phyloP scores from a whole-genome alignment of 2,113 vertebrate genomes.

The Atlantisia rogersi region DNA sequence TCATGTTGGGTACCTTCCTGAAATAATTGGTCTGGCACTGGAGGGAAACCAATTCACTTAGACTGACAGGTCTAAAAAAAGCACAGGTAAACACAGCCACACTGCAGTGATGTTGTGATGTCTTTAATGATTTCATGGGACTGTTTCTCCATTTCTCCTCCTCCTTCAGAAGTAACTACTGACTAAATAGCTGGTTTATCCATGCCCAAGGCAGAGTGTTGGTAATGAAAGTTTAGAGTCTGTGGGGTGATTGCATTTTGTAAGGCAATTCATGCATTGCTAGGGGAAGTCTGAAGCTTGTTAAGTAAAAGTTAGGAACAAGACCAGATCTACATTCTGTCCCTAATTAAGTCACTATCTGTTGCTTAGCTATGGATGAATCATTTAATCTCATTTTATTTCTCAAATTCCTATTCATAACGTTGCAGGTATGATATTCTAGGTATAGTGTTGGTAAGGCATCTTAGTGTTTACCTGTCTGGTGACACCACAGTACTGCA shows the following conservation, averaged over 20 bases:
- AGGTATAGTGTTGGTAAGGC: background rate
- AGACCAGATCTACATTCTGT: background rate
- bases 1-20: background rate
- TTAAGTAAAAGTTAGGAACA: background rate
- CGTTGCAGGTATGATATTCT: background rate
- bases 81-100: background rate
- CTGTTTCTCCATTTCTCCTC: background rate
- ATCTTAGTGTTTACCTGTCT: background rate
- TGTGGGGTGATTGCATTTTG: background rate
- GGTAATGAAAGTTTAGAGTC: background rate
- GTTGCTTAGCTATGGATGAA: background rate
- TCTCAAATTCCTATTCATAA: background rate
- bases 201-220: background rate
- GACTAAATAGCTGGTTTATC: background rate
- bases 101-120: background rate
- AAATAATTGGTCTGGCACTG: background rate
- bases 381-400: background rate
- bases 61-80: background rate
- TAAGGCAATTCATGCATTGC: background rate
- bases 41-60: background rate
- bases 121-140: background rate
- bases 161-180: background rate
- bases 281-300: background rate
- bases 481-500: background rate
- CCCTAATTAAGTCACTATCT: background rate